These are phyloP conservation scores for Lutraria rhynchaena DNA, from an alignment of 1,140 invertebrate genomes.

Conservation along the genomic window DNA sequence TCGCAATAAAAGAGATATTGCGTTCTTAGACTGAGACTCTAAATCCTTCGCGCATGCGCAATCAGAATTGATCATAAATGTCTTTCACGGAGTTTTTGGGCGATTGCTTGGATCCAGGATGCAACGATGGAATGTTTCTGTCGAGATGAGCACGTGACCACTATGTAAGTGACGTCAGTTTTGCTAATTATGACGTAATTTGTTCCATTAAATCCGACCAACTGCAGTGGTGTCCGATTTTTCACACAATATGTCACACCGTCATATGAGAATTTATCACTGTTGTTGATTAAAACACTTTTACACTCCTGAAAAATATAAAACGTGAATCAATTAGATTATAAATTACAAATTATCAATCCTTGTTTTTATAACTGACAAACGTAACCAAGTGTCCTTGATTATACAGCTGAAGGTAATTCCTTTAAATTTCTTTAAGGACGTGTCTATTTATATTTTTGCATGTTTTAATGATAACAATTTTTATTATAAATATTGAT, in stretches of 20 bases:
- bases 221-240: not conserved
- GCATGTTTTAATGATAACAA: too few species aligned
- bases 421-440: too few species aligned
- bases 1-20: too few species aligned
- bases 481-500: too few species aligned
- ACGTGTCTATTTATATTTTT: too few species aligned
- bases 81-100: not conserved
- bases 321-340: not conserved
- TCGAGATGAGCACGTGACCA: not conserved
- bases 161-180: slow-evolving; percentile 3
- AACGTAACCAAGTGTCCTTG: too few species aligned
- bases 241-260: slow-evolving; percentile 11
- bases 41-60: too few species aligned
- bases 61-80: too few species aligned
- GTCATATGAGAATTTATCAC: not conserved
- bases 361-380: too few species aligned
- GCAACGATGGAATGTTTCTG: not conserved
- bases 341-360: too few species aligned
- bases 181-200: slow-evolving; percentile 21
- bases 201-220: slow-evolving; percentile 4
- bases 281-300: not conserved
- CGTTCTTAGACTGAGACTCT: too few species aligned
- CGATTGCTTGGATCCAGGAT: not conserved
- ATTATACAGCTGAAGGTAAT: too few species aligned
- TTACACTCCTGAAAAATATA: slow-evolving; percentile 2